Conservation (phyloP, 2,888 invertebrate species). For the Macrophya annulata region DNA sequence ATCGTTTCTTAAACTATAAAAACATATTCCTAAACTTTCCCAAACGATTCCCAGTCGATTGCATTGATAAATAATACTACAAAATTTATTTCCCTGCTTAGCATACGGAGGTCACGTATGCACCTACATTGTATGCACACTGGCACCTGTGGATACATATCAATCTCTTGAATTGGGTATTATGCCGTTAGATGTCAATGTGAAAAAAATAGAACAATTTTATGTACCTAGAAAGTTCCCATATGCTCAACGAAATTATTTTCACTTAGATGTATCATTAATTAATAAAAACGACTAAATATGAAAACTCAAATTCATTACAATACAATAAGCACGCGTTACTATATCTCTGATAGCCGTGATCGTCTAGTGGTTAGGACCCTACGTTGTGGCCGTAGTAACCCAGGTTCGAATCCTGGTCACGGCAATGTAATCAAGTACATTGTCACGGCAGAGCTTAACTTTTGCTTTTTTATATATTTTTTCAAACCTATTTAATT, state of each 20-base stretch:
- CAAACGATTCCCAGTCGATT: no score
- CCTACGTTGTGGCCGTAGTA: conserved; percentile 90
- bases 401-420: conserved; percentile 90
- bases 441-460: conserved; percentile 32
- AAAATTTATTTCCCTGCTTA: no score
- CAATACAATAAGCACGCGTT: no score
- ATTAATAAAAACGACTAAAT: no score
- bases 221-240: background rate
- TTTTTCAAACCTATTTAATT: background rate
- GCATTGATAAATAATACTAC: no score
- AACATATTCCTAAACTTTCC: no score
- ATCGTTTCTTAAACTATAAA: no score
- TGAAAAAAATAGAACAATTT: background rate
- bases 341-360: conserved; percentile 79
- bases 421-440: conserved; percentile 80
- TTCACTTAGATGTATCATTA: no score
- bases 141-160: background rate
- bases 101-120: no score
- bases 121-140: no score
- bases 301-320: no score
- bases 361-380: conserved; percentile 89
- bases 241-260: no score
- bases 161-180: background rate
- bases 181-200: background rate
- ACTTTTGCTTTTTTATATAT: background rate